phyloP scores from a whole-genome alignment of 2,888 invertebrate species.

The Hypomecis atomaria region DNA sequence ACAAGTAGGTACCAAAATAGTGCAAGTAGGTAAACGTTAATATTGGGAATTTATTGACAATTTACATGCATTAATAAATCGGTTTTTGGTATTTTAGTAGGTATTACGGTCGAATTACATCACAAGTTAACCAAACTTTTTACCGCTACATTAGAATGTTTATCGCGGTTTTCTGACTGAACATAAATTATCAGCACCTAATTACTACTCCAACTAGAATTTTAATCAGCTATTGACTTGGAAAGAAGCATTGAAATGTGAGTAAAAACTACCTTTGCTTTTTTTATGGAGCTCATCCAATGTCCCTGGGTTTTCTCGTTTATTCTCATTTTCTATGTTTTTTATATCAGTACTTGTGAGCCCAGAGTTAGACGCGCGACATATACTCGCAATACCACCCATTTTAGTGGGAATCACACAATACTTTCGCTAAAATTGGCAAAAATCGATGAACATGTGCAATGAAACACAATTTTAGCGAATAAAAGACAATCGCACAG shows the following conservation, averaged over 20 bases:
- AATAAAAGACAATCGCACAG: conserved; percentile 81
- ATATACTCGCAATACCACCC: conserved; percentile 81
- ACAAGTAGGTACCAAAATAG: too few species aligned
- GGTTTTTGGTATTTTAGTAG: conserved; percentile 16
- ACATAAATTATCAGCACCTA: conserved; percentile 45
- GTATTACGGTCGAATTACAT: conserved; percentile 68
- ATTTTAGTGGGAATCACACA: conserved; percentile 65
- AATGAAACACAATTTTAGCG: conserved; percentile 73
- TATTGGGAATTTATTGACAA: not conserved
- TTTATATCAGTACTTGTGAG: conserved; percentile 66
- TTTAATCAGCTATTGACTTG: conserved; percentile 29
- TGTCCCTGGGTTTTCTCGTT: conserved; percentile 94
- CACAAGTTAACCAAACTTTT: conserved; percentile 81
- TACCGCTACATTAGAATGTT: conserved; percentile 42
- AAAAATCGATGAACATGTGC: conserved; percentile 83
- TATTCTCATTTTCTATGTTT: conserved; percentile 69
- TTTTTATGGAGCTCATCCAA: conserved; percentile 98
- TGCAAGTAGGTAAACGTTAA: not conserved
- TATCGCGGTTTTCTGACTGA: conserved; percentile 71
- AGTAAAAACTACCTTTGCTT: conserved; percentile 91
- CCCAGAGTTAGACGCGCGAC: conserved; percentile 75
- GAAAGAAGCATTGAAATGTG: conserved; percentile 34
- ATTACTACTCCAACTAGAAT: conserved; percentile 32
- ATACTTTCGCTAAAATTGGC: conserved; percentile 72
- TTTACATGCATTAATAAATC: not conserved